Percentiles rank a stretch among this genome's conserved stretches.
Evolutionary conservation across 1,140 invertebrate species (phyloP).

Genomic region (Trichonephila clavipes): DNA sequence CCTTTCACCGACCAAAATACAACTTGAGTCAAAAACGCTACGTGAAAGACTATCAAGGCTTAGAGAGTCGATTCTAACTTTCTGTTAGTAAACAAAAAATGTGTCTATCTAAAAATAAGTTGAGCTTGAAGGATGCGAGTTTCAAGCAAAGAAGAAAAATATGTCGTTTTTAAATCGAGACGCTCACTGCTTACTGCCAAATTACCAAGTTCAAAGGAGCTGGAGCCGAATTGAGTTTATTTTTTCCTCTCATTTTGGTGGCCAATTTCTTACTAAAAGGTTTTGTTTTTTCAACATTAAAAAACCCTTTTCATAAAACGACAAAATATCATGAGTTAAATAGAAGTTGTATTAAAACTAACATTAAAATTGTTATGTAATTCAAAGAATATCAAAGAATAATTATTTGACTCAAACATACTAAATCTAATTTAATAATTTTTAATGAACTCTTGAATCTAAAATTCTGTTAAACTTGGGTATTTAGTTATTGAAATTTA

Average conservation of each 20-base stretch:
- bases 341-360: too few relatives aligned
- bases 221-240: background rate
- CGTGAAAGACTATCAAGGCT: background rate
- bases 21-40: slow-evolving; percentile 15
- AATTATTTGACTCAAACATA: too few relatives aligned
- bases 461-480: too few relatives aligned
- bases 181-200: slow-evolving; percentile 31
- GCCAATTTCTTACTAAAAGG: background rate
- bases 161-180: slow-evolving; percentile 42
- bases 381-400: too few relatives aligned
- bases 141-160: slow-evolving; percentile 31
- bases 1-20: slow-evolving; percentile 38
- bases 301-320: too few relatives aligned
- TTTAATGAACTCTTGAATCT: too few relatives aligned
- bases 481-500: too few relatives aligned
- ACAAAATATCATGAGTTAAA: too few relatives aligned
- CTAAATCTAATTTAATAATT: too few relatives aligned
- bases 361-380: too few relatives aligned
- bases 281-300: background rate
- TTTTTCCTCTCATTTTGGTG: background rate
- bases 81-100: slow-evolving; percentile 52
- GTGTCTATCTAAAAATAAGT: slow-evolving; percentile 52
- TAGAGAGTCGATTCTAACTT: slow-evolving; percentile 31
- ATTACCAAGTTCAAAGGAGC: slow-evolving; percentile 42
- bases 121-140: slow-evolving; percentile 1